Base-by-base conservation (phyloP, 2,113 vertebrate species). In the Erythrolamprus reginae region DNA sequence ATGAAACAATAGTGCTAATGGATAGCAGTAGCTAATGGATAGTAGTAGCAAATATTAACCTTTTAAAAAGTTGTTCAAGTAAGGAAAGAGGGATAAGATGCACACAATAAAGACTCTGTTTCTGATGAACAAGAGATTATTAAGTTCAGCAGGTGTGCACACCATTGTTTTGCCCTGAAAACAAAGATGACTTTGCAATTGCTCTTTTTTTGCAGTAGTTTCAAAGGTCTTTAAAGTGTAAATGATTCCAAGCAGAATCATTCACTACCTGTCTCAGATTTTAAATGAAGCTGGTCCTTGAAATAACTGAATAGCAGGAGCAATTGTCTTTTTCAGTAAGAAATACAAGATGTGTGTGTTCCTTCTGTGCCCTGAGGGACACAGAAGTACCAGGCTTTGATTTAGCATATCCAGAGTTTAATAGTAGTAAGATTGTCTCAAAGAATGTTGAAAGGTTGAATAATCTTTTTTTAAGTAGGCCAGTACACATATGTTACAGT, bases 231-330 rank as follows among this genome's bases (percentile, higher is more conserved):
- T 93, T 92, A 94, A 90, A 90, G 52, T 93, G 92, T 86, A 91
- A 86, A 92, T 88, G 89, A 90, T 95, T 88, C 38, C 42, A 92
- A 58, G 95, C 95, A 95, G 94, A 83, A 95, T 96, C 47, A 45
- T 94, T 94, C 93, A 93, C 94, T 95, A 96, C 95, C 96, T 95
- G 94, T 94, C 93, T 95, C 92, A 93, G 0, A 93, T 93, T 96
- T 93, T 95, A 92, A 95, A 93, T 92, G 28, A 65, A 65, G 56
- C 89, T 88, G 13, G 93, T 47, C 33, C 42, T 61, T 89, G 85
- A n/a, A 23, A 92, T 19, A 0, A 92, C 91, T 89, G 50, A 92
- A 0, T 24, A 65, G 84, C 70, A 91, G 88, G 86, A 93, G 92
- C 82, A 89, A 51, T 45, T 28, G 88, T 88, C 38, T 91, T 94